Conservation (phyloP, 2,797 vertebrate species). For the Arnoldichthys spilopterus region DNA sequence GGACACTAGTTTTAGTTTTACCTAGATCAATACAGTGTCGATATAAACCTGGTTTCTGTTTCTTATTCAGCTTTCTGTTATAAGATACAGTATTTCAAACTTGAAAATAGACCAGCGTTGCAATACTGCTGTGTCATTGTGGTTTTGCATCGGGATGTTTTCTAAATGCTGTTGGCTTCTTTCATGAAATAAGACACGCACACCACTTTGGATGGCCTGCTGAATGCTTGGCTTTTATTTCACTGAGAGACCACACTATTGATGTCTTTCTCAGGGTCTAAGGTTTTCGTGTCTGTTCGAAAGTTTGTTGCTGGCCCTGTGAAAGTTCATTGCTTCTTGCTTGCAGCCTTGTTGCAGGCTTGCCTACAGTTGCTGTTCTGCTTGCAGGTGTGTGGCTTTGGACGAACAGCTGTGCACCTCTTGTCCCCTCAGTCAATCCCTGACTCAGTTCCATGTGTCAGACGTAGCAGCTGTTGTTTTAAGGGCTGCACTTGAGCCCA, state of each 20-base stretch:
- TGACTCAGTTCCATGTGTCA: slow-evolving; percentile 16
- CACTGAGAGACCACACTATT: slow-evolving; percentile 31
- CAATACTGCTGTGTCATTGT: slow-evolving; percentile 35
- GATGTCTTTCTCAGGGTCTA: neutral
- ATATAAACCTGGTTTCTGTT: neutral
- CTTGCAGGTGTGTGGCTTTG: slow-evolving; percentile 55
- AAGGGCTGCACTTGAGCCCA: slow-evolving; percentile 18
- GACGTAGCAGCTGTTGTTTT: slow-evolving; percentile 48
- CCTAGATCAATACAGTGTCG: neutral
- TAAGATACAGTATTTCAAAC: neutral
- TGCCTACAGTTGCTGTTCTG: slow-evolving; percentile 56
- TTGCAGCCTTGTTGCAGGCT: neutral
- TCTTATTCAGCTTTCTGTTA: neutral
- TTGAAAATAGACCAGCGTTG: slow-evolving; percentile 1
- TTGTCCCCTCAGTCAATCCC: slow-evolving; percentile 12
- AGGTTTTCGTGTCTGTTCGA: neutral
- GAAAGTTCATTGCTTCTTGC: neutral
- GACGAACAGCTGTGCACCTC: slow-evolving; percentile 49
- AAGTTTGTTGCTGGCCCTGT: neutral
- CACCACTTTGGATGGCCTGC: slow-evolving; percentile 29
- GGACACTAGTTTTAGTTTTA: neutral
- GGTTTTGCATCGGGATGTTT: slow-evolving; percentile 24
- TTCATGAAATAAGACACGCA: slow-evolving; percentile 68
- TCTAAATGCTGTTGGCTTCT: slow-evolving; percentile 37
- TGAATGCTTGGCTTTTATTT: slow-evolving; percentile 2